phyloP scores from a whole-genome alignment of 2,888 invertebrate genomes.

The Brachyopa scutellaris region DNA sequence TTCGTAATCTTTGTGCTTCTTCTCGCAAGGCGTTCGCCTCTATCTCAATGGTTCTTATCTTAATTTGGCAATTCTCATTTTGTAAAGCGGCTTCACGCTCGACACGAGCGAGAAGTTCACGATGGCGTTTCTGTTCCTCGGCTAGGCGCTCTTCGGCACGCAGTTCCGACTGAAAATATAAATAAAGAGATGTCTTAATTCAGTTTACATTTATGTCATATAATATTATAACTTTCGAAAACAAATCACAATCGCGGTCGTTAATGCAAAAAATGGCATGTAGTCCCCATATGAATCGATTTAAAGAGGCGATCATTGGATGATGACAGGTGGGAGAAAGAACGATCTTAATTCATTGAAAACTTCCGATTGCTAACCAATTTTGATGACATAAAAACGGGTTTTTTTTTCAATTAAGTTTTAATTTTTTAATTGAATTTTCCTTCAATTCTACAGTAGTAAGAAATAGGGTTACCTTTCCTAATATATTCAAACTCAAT shows the following conservation, averaged over 20 bases:
- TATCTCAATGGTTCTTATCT: constrained; percentile 87
- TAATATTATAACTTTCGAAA: background rate
- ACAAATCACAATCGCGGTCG: too few relatives aligned
- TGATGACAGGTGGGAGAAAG: background rate
- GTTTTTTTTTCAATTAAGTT: too few relatives aligned
- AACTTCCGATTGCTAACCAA: too few relatives aligned
- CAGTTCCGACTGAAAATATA: constrained; percentile 85
- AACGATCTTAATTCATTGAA: background rate
- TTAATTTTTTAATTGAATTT: background rate
- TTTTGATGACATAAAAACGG: too few relatives aligned
- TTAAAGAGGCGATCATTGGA: constrained; percentile 21
- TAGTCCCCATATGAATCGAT: constrained; percentile 19
- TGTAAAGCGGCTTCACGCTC: constrained; percentile 92
- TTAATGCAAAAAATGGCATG: background rate
- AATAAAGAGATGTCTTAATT: background rate
- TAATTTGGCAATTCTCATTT: constrained; percentile 88
- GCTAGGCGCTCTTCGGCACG: constrained; percentile 88
- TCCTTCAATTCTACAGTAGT: background rate
- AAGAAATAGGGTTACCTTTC: too few relatives aligned
- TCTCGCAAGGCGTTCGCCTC: constrained; percentile 86
- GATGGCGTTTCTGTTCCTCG: constrained; percentile 92
- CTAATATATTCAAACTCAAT: too few relatives aligned
- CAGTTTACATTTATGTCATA: too few relatives aligned
- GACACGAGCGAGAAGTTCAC: constrained; percentile 90
- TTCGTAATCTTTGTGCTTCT: constrained; percentile 85